phyloP scores from a whole-genome alignment of 2,888 invertebrate species.

The Platycnemis pennipes region DNA sequence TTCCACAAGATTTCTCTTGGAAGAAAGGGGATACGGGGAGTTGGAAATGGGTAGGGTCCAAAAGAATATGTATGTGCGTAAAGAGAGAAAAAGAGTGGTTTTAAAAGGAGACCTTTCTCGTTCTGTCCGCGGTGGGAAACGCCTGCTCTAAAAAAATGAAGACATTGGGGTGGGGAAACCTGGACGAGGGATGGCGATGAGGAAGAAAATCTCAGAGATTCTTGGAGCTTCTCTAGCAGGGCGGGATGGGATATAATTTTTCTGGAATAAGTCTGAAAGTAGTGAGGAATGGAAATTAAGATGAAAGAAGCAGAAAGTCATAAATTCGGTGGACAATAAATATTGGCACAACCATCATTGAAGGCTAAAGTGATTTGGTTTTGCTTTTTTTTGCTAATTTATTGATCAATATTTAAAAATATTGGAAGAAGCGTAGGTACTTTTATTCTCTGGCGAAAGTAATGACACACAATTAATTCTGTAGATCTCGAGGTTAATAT shows the following conservation, averaged over 20 bases:
- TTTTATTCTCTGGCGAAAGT: no score
- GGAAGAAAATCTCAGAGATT: background rate
- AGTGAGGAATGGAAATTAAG: no score
- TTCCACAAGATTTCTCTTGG: background rate
- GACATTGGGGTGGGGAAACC: background rate
- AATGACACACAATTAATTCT: no score
- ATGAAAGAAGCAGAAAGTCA: no score
- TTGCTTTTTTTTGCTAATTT: no score
- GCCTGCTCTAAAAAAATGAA: background rate
- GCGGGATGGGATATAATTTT: background rate
- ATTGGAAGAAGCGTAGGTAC: no score
- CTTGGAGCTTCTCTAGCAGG: background rate
- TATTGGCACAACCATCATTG: no score
- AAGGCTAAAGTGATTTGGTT: no score
- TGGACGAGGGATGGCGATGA: background rate
- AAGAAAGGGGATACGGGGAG: background rate
- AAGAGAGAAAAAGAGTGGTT: background rate
- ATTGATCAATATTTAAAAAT: no score
- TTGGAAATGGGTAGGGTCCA: background rate
- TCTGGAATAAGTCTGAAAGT: no score
- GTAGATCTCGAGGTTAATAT: no score
- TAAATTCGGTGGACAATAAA: no score
- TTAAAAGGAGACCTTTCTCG: background rate
- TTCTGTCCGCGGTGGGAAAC: background rate
- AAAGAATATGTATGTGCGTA: background rate